Conservation (phyloP, 1,140 invertebrate genomes). For the Zaprionus inermis region DNA sequence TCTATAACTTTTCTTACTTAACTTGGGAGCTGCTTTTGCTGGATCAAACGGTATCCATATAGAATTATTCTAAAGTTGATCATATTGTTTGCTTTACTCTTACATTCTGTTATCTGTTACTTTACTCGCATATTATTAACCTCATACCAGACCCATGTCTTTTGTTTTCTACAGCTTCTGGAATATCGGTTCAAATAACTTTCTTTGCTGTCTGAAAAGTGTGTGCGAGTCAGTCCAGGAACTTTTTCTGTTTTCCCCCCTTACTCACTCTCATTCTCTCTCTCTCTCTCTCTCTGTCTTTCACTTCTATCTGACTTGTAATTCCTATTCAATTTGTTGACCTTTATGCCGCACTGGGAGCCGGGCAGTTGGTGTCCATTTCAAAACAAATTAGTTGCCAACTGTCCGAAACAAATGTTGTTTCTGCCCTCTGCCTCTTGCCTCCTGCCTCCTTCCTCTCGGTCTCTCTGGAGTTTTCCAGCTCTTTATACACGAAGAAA, state of each 20-base stretch:
- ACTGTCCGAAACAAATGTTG: slow-evolving; percentile 80
- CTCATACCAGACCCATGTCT: no score
- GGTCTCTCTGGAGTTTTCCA: neutral
- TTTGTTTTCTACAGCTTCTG: no score
- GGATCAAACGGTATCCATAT: no score
- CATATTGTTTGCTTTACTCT: no score
- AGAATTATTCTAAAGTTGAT: no score
- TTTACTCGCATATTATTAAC: no score
- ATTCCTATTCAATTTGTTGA: slow-evolving; percentile 69
- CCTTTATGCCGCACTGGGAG: slow-evolving; percentile 41
- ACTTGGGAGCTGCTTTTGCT: no score
- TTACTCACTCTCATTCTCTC: neutral
- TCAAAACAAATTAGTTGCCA: slow-evolving; percentile 79
- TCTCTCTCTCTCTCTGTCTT: neutral
- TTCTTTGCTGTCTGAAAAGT: no score
- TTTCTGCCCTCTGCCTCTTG: slow-evolving; percentile 8
- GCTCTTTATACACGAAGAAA: slow-evolving; percentile 6
- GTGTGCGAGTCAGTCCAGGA: neutral
- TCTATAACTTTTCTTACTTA: no score
- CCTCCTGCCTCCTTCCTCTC: neutral
- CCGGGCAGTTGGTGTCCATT: slow-evolving; percentile 50
- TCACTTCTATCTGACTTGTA: neutral
- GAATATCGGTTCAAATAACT: no score
- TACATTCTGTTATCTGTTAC: no score
- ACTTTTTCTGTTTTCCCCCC: neutral